Evolutionary conservation across 2,888 invertebrate genomes (phyloP).

Genomic region (Aphrophora alni): DNA sequence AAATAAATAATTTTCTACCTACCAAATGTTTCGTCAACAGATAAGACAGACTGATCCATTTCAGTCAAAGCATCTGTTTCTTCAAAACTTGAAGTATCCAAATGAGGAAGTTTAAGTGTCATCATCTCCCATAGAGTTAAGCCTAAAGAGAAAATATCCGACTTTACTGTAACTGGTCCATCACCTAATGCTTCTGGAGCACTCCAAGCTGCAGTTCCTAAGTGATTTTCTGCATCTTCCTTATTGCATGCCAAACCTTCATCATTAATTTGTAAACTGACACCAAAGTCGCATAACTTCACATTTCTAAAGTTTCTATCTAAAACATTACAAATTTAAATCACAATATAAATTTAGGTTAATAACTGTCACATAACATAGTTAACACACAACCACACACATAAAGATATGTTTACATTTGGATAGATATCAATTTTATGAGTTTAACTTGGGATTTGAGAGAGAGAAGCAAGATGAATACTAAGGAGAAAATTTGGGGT

Average conservation of each 20-base stretch:
- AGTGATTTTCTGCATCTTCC: conserved; percentile 59
- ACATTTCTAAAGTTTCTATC: conserved; percentile 72
- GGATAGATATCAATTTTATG: too few relatives aligned
- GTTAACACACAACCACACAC: too few relatives aligned
- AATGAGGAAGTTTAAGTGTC: conserved; percentile 68
- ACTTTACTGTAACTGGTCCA: conserved; percentile 67
- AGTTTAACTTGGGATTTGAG: too few relatives aligned
- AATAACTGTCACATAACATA: too few relatives aligned
- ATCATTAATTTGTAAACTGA: conserved; percentile 72
- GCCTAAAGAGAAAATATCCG: conserved; percentile 83
- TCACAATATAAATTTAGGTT: too few relatives aligned
- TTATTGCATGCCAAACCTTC: conserved; percentile 61
- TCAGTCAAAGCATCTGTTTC: not conserved
- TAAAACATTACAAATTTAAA: not conserved
- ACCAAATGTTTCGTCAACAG: not conserved
- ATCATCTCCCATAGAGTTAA: conserved; percentile 84
- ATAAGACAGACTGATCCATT: not conserved
- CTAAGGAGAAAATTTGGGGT: too few relatives aligned
- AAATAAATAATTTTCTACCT: too few relatives aligned
- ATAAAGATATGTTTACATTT: too few relatives aligned
- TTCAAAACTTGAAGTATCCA: not conserved
- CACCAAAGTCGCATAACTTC: conserved; percentile 86
- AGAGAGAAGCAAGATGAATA: too few relatives aligned
- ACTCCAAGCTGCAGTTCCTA: conserved; percentile 80
- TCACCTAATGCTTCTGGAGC: conserved; percentile 76